Base-by-base conservation (phyloP, 2,888 invertebrate species). In the Lucinisca nassula region DNA sequence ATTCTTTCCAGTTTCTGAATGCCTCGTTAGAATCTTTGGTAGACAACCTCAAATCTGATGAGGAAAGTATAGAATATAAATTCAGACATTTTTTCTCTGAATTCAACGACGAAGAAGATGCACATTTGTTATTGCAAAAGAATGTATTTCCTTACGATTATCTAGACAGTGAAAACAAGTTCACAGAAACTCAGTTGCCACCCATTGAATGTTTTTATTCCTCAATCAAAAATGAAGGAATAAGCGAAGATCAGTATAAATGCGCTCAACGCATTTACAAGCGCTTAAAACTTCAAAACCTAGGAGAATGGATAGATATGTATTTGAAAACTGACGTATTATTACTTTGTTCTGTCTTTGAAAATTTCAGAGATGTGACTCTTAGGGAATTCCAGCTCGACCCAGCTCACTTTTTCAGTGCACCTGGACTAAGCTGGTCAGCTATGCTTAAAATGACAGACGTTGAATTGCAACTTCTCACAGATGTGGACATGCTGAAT, bases 1-100 rank as follows among this genome's bases (percentile, higher is more conserved):
- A 87, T 35, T 73, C 78, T 8, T 82, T 78, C 38, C 87, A 87
- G 37, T 87, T 87, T 73, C 32, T 87, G 73, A 72, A 55, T 0
- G 24, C 61, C 8, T 67, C 70, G 14, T 77, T 87, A 58, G 82
- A 84, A 24, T 49, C 83, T 21, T 45, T 87, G 27, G 84, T 84
- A 24, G 45, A 75, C 24, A 81, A 81, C 37, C 55, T 84, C 3
- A 70, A 30, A 45, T n/a, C 30, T 49, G 67, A 49, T 4, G 51
- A 27, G 21, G 17, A 73, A 21, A 49, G 55, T 27, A 2, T 67
- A 35, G 35, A 67, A 32, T 35, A 35, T 35, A 55, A 72, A 2
- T 73, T 73, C 38, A 37, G 24, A 24, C 37, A 73, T 14, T 24
- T 80, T 27, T 32, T 27, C 38, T 55, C 72, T 10, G 79, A 79